Evolutionary conservation across 2,888 invertebrate species (phyloP).

Genomic region (Lampropteryx suffumata): DNA sequence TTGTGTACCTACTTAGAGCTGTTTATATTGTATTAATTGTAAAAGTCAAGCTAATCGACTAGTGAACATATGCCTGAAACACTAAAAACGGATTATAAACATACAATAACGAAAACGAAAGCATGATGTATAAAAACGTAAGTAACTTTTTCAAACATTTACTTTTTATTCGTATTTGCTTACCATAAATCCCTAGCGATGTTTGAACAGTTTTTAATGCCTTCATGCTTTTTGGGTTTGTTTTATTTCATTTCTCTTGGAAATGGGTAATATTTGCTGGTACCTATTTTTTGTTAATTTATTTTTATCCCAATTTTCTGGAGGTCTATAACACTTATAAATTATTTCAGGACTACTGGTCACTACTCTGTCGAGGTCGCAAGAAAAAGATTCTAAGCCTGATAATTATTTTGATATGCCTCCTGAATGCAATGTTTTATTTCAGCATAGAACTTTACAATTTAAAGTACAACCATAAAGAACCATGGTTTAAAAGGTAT

Average conservation of each 20-base stretch:
- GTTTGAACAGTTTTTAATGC: no score
- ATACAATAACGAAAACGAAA: no score
- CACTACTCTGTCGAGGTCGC: conserved; percentile 66
- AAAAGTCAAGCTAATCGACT: no score
- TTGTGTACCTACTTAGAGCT: no score
- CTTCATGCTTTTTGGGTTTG: not conserved
- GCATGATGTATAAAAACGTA: conserved; percentile 36
- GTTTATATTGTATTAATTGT: no score
- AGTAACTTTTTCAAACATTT: conserved; percentile 8
- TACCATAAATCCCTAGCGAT: no score
- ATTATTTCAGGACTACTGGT: conserved; percentile 60
- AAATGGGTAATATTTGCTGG: not conserved
- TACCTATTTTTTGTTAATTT: not conserved
- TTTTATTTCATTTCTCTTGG: not conserved
- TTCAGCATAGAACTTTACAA: conserved; percentile 68
- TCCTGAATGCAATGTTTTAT: conserved; percentile 71
- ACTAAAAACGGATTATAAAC: no score
- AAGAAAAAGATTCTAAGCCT: conserved; percentile 67
- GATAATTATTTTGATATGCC: conserved; percentile 57
- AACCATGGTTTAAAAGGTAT: conserved; percentile 67
- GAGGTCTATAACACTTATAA: no score
- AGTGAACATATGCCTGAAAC: no score
- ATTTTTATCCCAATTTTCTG: no score
- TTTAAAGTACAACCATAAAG: conserved; percentile 55
- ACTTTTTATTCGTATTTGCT: no score